These are phyloP conservation scores for Rhegmatorhina hoffmannsi DNA, from an alignment of 2,113 vertebrate species.

Conservation along the genomic window DNA sequence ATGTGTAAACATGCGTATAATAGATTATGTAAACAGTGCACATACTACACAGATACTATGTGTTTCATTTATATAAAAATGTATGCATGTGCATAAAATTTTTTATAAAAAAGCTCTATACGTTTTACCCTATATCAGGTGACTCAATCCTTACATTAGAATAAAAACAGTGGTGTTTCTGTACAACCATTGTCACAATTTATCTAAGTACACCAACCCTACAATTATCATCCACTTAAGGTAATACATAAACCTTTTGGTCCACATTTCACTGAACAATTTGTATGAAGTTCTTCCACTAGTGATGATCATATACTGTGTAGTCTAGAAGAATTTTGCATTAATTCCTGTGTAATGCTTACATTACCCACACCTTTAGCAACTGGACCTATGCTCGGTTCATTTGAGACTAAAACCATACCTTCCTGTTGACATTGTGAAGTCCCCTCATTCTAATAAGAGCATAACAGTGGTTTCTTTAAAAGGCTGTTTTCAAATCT, in stretches of 20 bases:
- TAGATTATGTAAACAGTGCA: background rate
- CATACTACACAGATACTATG: background rate
- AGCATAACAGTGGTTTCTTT: background rate
- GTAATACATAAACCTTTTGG: background rate
- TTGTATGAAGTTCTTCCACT: background rate
- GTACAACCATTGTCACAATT: background rate
- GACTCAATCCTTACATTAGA: background rate
- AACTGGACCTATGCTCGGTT: background rate
- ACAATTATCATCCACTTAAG: background rate
- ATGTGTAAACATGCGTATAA: background rate
- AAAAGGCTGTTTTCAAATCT: background rate
- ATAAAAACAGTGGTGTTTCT: background rate
- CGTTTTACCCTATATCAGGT: background rate
- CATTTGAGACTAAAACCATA: background rate
- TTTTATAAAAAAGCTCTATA: background rate
- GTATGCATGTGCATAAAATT: background rate
- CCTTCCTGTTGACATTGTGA: background rate
- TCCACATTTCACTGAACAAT: background rate
- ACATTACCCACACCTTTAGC: background rate
- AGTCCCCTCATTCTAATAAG: background rate
- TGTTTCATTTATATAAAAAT: background rate
- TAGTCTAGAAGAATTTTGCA: background rate
- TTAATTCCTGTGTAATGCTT: background rate
- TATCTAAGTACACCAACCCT: background rate
- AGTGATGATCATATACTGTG: rapidly evolving